These are phyloP conservation scores for Stenotaenia linearis DNA, from an alignment of 2,888 invertebrate species.

Conservation along the genomic window DNA sequence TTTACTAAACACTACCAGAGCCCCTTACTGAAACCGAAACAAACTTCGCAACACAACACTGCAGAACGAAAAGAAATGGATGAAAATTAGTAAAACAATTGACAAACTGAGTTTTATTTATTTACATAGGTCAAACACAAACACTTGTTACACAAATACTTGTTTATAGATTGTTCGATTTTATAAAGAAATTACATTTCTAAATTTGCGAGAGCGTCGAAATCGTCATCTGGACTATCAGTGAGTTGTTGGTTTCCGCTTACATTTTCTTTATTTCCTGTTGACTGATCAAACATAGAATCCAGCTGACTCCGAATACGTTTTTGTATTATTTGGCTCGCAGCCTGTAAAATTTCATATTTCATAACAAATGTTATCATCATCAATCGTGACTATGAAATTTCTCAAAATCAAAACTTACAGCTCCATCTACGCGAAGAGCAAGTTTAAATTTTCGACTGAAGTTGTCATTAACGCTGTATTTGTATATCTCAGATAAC, in stretches of 20 bases:
- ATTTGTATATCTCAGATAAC: background rate
- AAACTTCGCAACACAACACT: too few relatives aligned
- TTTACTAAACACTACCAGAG: too few relatives aligned
- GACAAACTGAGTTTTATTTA: too few relatives aligned
- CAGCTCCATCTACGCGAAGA: background rate
- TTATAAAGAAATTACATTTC: too few relatives aligned
- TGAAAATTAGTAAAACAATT: too few relatives aligned
- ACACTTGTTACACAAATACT: too few relatives aligned
- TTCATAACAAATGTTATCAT: too few relatives aligned
- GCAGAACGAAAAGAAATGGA: too few relatives aligned
- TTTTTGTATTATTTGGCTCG: background rate
- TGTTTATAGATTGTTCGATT: too few relatives aligned
- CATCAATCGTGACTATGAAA: too few relatives aligned
- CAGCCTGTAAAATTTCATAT: background rate
- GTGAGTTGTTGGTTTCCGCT: background rate
- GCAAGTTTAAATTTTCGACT: background rate
- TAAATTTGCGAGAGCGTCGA: background rate
- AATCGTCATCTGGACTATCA: background rate
- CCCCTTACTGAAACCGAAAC: too few relatives aligned
- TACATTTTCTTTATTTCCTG: background rate
- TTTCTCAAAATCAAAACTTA: background rate
- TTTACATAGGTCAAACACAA: too few relatives aligned
- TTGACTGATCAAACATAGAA: background rate
- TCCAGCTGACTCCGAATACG: background rate
- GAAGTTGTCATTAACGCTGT: background rate